Evolutionary conservation across 2,888 invertebrate species (phyloP).

Genomic region (Xestia xanthographa): DNA sequence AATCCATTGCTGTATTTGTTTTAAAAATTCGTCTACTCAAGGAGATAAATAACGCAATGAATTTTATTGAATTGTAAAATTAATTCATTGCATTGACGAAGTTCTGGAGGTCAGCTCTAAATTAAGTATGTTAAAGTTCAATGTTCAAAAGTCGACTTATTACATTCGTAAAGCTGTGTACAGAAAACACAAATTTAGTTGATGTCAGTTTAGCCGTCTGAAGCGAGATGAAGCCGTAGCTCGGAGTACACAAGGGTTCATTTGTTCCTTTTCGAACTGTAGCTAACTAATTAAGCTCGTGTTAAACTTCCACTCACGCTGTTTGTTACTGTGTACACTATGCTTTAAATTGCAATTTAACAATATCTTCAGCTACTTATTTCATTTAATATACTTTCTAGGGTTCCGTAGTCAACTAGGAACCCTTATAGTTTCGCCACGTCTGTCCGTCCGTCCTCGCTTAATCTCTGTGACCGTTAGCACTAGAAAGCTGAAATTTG

Average conservation of each 20-base stretch:
- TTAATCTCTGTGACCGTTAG: too few relatives aligned
- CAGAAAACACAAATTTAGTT: slow-evolving; percentile 64
- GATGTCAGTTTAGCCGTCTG: slow-evolving; percentile 68
- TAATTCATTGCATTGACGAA: not conserved
- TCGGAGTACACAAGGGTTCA: slow-evolving; percentile 70
- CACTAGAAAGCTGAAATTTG: too few relatives aligned
- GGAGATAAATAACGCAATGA: not conserved
- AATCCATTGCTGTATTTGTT: not conserved
- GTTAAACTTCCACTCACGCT: slow-evolving; percentile 69
- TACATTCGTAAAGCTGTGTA: slow-evolving; percentile 46
- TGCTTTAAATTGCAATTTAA: slow-evolving; percentile 30
- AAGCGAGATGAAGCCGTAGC: slow-evolving; percentile 69
- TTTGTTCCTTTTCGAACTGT: slow-evolving; percentile 73
- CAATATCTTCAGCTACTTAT: too few relatives aligned
- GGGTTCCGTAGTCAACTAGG: too few relatives aligned
- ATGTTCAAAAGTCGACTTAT: slow-evolving; percentile 19
- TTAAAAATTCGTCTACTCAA: not conserved
- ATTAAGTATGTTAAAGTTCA: slow-evolving; percentile 13
- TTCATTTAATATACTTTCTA: too few relatives aligned
- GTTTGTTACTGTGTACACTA: slow-evolving; percentile 50
- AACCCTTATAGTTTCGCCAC: too few relatives aligned
- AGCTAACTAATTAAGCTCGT: slow-evolving; percentile 73
- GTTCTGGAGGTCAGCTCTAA: not conserved
- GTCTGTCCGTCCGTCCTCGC: too few relatives aligned
- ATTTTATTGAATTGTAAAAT: not conserved